These are phyloP conservation scores for Manis pentadactyla DNA, from an alignment of 2,797 vertebrate species.

Conservation along the genomic window DNA sequence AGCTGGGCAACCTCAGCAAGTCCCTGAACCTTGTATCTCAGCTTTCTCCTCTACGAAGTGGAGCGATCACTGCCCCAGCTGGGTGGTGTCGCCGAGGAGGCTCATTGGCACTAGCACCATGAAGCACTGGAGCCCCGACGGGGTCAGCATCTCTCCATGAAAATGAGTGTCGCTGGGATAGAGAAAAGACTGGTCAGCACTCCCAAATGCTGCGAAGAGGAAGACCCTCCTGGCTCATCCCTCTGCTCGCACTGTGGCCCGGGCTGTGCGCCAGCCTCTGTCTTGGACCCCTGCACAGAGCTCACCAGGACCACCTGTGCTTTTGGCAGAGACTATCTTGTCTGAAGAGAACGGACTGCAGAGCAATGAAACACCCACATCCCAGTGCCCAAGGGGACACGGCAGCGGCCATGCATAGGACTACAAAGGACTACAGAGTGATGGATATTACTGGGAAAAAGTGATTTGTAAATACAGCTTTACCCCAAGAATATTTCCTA, in stretches of 20 bases:
- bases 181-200: background rate
- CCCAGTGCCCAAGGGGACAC: background rate
- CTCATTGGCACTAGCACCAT: accelerated
- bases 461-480: background rate
- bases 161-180: accelerated
- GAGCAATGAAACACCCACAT: background rate
- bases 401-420: background rate
- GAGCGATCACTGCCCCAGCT: background rate
- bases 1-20: background rate
- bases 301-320: background rate
- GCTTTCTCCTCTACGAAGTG: background rate
- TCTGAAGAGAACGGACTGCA: background rate
- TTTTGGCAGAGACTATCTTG: background rate
- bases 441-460: too few relatives aligned
- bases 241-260: background rate
- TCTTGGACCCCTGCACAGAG: background rate
- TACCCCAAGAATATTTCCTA: background rate
- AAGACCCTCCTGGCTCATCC: accelerated
- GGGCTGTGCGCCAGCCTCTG: background rate
- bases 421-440: background rate
- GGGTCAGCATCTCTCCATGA: background rate
- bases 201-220: accelerated
- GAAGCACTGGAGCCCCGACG: accelerated
- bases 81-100: accelerated
- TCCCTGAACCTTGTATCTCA: background rate